Conservation (phyloP, 2,888 invertebrate species). For the Villa cingulata region DNA sequence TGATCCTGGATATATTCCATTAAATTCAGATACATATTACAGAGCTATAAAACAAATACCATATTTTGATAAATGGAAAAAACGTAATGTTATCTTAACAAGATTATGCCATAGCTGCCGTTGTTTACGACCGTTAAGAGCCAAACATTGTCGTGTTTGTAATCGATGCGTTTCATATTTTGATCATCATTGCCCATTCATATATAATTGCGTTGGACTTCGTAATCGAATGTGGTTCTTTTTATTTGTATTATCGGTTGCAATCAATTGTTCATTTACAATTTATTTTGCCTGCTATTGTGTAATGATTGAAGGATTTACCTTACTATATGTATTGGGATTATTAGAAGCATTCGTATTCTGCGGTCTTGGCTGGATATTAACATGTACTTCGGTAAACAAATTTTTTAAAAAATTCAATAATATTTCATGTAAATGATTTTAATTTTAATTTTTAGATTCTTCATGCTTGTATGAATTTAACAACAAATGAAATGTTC, state of each 20-base stretch:
- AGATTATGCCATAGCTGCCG: slow-evolving; percentile 83
- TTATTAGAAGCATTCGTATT: slow-evolving; percentile 71
- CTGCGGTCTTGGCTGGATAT: slow-evolving; percentile 73
- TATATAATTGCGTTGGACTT: slow-evolving; percentile 87
- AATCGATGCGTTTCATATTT: slow-evolving; percentile 81
- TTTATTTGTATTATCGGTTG: slow-evolving; percentile 73
- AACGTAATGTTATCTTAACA: slow-evolving; percentile 65
- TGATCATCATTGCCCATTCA: slow-evolving; percentile 91
- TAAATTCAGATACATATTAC: slow-evolving; percentile 81
- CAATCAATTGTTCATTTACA: slow-evolving; percentile 75
- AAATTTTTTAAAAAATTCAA: neutral
- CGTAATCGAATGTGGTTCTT: slow-evolving; percentile 90
- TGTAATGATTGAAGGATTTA: slow-evolving; percentile 72
- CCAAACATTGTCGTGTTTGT: slow-evolving; percentile 86
- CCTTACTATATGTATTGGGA: slow-evolving; percentile 70
- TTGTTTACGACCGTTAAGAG: slow-evolving; percentile 71
- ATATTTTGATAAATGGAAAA: slow-evolving; percentile 85
- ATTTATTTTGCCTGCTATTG: slow-evolving; percentile 80
- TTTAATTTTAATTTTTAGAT: slow-evolving; percentile 45
- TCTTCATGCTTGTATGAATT: slow-evolving; percentile 80
- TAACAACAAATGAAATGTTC: slow-evolving; percentile 91
- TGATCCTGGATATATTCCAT: slow-evolving; percentile 80
- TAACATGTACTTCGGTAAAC: slow-evolving; percentile 76
- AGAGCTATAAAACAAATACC: slow-evolving; percentile 84
- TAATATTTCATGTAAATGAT: neutral